Base-by-base conservation (phyloP, 1,140 invertebrate genomes). In the Leptinotarsa lineolata region DNA sequence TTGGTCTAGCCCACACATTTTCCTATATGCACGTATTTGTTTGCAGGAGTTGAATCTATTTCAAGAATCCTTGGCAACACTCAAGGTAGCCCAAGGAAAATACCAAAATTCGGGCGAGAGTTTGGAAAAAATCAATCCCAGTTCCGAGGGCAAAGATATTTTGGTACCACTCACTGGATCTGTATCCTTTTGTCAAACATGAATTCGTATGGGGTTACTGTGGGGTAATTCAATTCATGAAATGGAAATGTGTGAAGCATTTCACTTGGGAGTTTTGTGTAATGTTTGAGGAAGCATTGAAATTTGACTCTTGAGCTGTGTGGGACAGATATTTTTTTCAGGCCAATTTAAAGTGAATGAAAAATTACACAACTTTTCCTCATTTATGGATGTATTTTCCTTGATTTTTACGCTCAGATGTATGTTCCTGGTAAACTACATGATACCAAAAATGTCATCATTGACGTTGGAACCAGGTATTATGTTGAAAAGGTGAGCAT, bases 381-480 rank as follows among this genome's bases (percentile, higher is more conserved):
- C 48, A 54, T 16, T 39, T 39, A 11, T 39, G 8, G 8, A 39
- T 39, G 30, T n/a, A 48, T 69, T 77, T 77, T 79, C n/a, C 74
- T 78, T 80, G 74, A 77, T 61, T 74, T 60, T 63, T 74, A 66
- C 68, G 0, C n/a, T 70, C 65, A 90, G 89, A 97, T 98, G 93
- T 98, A 97, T 87, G 95, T 98, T 21, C 92, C 95, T 74, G 97
- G 96, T 12, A 90, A 90, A 80, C 86, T 98, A 64, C 88, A 89
- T 73, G 92, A 97, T 83, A 89, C 92, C 16, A 89, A 94, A 70
- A 93, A 92, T 84, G 94, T 97, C 22, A 86, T 97, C 13, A 92
- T 98, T 72, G 96, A 98, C 85, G 92, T 98, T 84, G 97, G 97
- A 63, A 97, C 96, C 72, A 95, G 96, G 77, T 98, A 98, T 85